Evolutionary conservation across 2,113 vertebrate species (phyloP).

Genomic region (Tupaia tana): DNA sequence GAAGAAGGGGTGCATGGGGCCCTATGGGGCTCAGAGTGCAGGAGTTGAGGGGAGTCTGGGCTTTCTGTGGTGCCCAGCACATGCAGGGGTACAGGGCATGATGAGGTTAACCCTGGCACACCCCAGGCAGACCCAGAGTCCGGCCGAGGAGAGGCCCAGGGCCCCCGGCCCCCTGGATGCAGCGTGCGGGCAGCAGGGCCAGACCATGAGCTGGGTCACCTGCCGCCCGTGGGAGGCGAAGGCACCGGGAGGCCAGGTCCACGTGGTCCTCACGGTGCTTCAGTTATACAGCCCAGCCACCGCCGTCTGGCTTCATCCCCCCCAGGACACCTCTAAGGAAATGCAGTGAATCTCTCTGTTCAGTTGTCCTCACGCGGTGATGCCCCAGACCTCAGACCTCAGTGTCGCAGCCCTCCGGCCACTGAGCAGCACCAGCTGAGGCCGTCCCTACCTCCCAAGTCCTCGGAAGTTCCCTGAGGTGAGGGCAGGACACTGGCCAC

Average conservation of each 20-base stretch:
- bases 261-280: rapidly evolving
- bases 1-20: not conserved
- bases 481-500: not conserved
- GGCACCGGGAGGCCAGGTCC: not conserved
- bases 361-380: not conserved
- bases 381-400: not conserved
- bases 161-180: not conserved
- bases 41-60: not conserved
- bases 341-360: not conserved
- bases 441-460: not conserved
- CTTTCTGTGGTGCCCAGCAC: not conserved
- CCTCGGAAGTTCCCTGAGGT: not conserved
- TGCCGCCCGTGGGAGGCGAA: too few relatives aligned
- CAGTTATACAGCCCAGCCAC: not conserved
- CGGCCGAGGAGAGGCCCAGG: not conserved
- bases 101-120: not conserved
- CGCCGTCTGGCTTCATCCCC: not conserved
- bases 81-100: not conserved
- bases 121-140: not conserved
- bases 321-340: not conserved
- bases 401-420: not conserved
- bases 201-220: too few relatives aligned
- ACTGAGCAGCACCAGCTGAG: not conserved
- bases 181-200: not conserved
- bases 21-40: rapidly evolving